Evolutionary conservation across 2,113 vertebrate species (phyloP), one percentile per base, ranked within the genome.

Genomic region (Labeo rohita): DNA sequence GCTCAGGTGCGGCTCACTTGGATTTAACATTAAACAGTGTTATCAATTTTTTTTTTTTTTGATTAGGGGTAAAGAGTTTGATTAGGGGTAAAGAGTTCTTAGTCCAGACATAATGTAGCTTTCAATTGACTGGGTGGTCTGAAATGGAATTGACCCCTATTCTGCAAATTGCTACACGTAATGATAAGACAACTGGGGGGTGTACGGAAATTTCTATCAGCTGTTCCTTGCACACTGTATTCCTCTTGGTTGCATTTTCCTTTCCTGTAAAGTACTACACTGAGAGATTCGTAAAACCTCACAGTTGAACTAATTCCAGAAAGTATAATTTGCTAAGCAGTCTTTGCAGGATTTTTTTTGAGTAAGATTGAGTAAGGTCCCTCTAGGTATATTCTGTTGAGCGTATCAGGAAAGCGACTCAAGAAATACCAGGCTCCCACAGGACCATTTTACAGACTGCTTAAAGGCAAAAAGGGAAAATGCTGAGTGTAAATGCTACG

Each of bases 371-470:
- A 59, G 52, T 1, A 8, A 43, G 76, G 39, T 18, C 9, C 76
- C 9, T 79, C 52, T 61, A 36, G 52, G 52, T 61, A 13, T 39
- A 61, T 79, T 79, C 36, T 43, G 34, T n/a, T 36, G 36, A 79
- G 74, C 3, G 13, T 12, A 28, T 52, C 21, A 76, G 47, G 72
- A 76, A 47, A 52, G 16, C 2, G 5, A 79, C 9, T 79, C 0
- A n/a, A 54, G 34, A 79, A 61, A 79, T 79, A 52, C 74, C 77
- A 79, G 36, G 16, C 54, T 79, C 54, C 36, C 54, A 61, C 9
- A 45, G 36, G 54, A 79, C 77, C 77, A 21, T 79, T 61, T 61
- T 56, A 79, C 54, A 79, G 10, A 61, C n/a, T 61, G 49, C 75
- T 77, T 23, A 16, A 54, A 77, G 75, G 49, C 23, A 77, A 54